Conservation (phyloP, 2,888 invertebrate genomes). For the Sympetrum striolatum region DNA sequence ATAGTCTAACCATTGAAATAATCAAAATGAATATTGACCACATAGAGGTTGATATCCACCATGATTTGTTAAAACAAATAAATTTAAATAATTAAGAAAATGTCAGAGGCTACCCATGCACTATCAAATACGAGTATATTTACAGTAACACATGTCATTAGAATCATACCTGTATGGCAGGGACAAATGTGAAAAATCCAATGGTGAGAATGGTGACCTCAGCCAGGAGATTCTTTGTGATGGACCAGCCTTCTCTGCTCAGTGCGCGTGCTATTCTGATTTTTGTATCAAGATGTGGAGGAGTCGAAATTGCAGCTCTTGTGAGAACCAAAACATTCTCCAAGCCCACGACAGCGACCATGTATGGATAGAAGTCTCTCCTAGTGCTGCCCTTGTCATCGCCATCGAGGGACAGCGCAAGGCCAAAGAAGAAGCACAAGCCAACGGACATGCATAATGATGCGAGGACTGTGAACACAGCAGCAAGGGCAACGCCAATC, state of each 20-base stretch:
- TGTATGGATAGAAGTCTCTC: constrained; percentile 81
- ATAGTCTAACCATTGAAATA: too few species aligned
- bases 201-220: constrained; percentile 92
- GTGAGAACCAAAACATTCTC: constrained; percentile 91
- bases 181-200: constrained; percentile 93
- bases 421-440: constrained; percentile 84
- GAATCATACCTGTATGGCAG: constrained; percentile 74
- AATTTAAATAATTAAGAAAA: too few species aligned
- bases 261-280: constrained; percentile 94
- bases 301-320: constrained; percentile 91
- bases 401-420: constrained; percentile 80
- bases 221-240: constrained; percentile 91
- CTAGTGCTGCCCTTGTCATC: constrained; percentile 61
- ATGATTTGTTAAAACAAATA: too few species aligned
- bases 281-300: constrained; percentile 89
- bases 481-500: constrained; percentile 85
- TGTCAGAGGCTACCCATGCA: too few species aligned
- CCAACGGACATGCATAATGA: constrained; percentile 93
- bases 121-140: not conserved
- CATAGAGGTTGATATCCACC: too few species aligned
- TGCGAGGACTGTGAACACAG: constrained; percentile 76
- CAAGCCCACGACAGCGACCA: constrained; percentile 92
- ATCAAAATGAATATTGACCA: too few species aligned
- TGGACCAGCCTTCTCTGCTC: constrained; percentile 98
- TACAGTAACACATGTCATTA: too few species aligned